Conservation (phyloP, 2,797 vertebrate species). For the Leptodactylus fallax region DNA sequence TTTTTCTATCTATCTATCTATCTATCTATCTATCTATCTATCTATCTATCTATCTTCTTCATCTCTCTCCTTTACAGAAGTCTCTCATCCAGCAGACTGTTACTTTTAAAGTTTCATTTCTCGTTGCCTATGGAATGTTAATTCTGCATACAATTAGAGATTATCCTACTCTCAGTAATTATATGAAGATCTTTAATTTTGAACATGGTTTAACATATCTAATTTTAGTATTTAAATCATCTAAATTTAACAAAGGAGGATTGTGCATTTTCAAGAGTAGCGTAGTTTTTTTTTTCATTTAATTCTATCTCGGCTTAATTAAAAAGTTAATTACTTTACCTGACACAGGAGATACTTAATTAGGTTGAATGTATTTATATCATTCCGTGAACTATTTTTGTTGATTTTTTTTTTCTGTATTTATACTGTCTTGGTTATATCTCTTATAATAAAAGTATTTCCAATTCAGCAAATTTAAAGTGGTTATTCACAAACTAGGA, state of each 20-base stretch:
- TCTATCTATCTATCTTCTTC: no score
- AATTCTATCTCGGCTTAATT: slow-evolving; percentile 59
- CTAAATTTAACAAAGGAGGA: slow-evolving; percentile 48
- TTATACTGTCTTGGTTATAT: not conserved
- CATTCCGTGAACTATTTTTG: slow-evolving; percentile 32
- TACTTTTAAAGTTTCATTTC: not conserved
- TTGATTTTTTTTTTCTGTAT: not conserved
- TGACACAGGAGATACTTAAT: slow-evolving; percentile 56
- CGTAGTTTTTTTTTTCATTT: slow-evolving; percentile 51
- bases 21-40: no score
- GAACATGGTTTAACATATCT: slow-evolving; percentile 40
- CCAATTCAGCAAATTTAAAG: not conserved
- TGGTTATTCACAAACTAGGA: no score
- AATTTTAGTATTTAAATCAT: slow-evolving; percentile 57
- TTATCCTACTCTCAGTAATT: slow-evolving; percentile 7
- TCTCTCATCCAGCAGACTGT: not conserved
- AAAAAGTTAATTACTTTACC: slow-evolving; percentile 63
- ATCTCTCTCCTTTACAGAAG: not conserved
- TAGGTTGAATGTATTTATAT: slow-evolving; percentile 55
- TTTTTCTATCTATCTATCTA: no score
- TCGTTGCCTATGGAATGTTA: not conserved
- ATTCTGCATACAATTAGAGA: not conserved
- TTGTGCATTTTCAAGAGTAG: slow-evolving; percentile 48
- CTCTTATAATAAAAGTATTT: not conserved
- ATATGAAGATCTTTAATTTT: slow-evolving; percentile 39